A percentile compares a stretch with the other conserved stretches of the same genome.
Conservation (phyloP, 64 coral and sea anemone genomes). For the Dendrophyllia cribrosa region DNA sequence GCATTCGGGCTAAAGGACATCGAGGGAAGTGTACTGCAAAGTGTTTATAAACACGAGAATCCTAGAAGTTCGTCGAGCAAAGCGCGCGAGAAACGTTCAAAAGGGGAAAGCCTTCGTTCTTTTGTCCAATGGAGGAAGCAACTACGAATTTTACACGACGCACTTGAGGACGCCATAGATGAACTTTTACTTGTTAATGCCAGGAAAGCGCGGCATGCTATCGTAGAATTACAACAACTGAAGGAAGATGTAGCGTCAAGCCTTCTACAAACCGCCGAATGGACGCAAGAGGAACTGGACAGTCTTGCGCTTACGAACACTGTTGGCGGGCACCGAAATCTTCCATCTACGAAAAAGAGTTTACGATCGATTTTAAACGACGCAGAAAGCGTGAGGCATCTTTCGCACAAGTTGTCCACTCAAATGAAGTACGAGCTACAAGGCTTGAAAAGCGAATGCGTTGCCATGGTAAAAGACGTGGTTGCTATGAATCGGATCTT, state of each 20-base stretch:
- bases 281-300: not conserved
- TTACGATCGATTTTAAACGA: conserved; percentile 13
- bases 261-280: not conserved
- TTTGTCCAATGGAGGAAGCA: conserved; percentile 34
- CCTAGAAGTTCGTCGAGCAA: not conserved
- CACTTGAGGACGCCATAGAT: conserved; percentile 14
- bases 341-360: conserved; percentile 10
- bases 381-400: not conserved
- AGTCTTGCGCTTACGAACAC: not conserved
- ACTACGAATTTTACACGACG: conserved; percentile 6
- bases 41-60: not conserved
- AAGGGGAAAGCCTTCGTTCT: conserved; percentile 1
- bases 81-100: not conserved
- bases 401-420: conserved; percentile 19
- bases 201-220: conserved; percentile 6
- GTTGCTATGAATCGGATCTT: conserved; percentile 55
- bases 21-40: not conserved
- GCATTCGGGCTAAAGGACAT: not conserved
- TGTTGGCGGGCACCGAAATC: not conserved
- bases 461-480: conserved; percentile 70
- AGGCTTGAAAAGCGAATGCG: conserved; percentile 53
- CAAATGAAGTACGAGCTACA: conserved; percentile 42
- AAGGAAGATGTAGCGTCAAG: conserved; percentile 18
- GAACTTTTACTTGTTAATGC: not conserved
- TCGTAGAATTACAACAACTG: conserved; percentile 20